Conservation (phyloP, 2,888 invertebrate species). For the Drosophila testacea region DNA sequence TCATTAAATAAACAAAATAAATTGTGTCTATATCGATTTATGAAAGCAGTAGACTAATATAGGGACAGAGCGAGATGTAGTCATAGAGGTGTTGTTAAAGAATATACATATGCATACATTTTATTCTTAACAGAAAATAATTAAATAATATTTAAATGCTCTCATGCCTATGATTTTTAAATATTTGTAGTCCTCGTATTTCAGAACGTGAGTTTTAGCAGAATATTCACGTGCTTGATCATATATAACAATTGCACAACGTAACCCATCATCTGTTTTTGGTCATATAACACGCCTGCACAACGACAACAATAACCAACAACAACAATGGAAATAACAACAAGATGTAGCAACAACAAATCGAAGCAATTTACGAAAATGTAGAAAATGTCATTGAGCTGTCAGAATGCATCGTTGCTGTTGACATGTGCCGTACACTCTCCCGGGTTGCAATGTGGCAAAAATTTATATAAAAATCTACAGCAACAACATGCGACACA, state of each 20-base stretch:
- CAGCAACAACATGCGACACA: constrained; percentile 52
- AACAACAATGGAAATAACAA: constrained; percentile 25
- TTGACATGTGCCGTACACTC: constrained; percentile 68
- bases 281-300: constrained; percentile 58
- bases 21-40: too few species aligned
- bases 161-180: background rate
- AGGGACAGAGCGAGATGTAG: too few species aligned
- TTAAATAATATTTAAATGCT: background rate
- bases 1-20: too few species aligned
- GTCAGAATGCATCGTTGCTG: constrained; percentile 81
- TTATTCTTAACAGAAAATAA: background rate
- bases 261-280: constrained; percentile 25
- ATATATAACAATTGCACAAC: constrained; percentile 6
- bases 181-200: background rate
- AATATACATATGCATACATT: too few species aligned
- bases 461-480: constrained; percentile 70
- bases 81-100: too few species aligned
- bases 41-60: too few species aligned
- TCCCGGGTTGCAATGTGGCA: constrained; percentile 54
- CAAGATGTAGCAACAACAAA: constrained; percentile 60
- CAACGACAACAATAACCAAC: constrained; percentile 27
- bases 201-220: constrained; percentile 6
- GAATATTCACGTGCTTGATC: background rate
- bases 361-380: constrained; percentile 84
- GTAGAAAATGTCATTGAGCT: constrained; percentile 83